phyloP scores from a whole-genome alignment of 2,888 invertebrate species.

The Tenthredo notha region DNA sequence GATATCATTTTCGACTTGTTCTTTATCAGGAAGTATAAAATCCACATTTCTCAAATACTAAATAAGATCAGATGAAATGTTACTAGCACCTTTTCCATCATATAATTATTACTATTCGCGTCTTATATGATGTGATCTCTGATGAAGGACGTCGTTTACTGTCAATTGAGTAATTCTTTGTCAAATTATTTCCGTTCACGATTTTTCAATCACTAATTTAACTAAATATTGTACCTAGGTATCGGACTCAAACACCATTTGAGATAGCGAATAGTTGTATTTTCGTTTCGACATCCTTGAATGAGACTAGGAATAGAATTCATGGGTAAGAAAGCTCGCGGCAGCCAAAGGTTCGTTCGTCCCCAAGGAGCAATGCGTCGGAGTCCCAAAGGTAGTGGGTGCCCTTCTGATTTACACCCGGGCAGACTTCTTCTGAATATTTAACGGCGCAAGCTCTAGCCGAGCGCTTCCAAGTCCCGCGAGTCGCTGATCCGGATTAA shows the following conservation, averaged over 20 bases:
- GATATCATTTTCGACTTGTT: not conserved
- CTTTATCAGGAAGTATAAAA: not conserved
- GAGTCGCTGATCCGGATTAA: constrained; percentile 71
- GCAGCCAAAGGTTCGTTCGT: constrained; percentile 44
- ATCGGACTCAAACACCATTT: not conserved
- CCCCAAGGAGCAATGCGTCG: constrained; percentile 63
- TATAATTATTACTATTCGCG: too few species aligned
- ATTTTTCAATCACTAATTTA: not conserved
- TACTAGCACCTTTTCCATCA: too few species aligned
- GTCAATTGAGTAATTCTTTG: not conserved
- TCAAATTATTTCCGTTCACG: not conserved
- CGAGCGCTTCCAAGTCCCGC: constrained; percentile 61
- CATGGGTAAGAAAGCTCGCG: constrained; percentile 18
- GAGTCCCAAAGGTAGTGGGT: constrained; percentile 59
- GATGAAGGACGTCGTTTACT: too few species aligned
- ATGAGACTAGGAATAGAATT: constrained; percentile 32
- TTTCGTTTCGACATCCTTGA: not conserved
- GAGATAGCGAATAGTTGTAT: not conserved
- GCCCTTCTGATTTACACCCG: constrained; percentile 67
- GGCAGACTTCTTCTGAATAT: constrained; percentile 71
- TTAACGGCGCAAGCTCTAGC: constrained; percentile 69
- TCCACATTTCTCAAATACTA: not conserved
- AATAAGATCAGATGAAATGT: not conserved
- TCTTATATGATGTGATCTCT: too few species aligned
- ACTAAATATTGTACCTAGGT: not conserved